A percentile compares a stretch with the other conserved stretches of the same genome.
Conservation (phyloP, 2,888 invertebrate genomes). For the Oligia latruncula region DNA sequence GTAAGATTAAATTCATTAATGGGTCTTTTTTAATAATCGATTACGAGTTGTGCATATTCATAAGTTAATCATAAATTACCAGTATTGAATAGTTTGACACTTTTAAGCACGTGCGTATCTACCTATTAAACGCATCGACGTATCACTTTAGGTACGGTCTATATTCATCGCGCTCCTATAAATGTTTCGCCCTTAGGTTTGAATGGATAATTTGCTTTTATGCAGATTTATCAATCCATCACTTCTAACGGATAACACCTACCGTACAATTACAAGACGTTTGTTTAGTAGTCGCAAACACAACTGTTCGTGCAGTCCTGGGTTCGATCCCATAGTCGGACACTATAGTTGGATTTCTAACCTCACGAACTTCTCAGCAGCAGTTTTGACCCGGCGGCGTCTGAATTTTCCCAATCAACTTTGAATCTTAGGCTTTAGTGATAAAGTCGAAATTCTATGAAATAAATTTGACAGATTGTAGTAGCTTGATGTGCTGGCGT, state of each 20-base stretch:
- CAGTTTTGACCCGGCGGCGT: not conserved
- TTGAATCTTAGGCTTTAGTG: too few species aligned
- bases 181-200: not conserved
- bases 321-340: not conserved
- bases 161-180: not conserved
- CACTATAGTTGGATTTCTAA: not conserved
- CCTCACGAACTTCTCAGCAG: not conserved
- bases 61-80: conserved; percentile 78
- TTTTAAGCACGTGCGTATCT: conserved; percentile 12
- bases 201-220: not conserved
- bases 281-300: not conserved
- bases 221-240: not conserved
- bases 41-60: conserved; percentile 83
- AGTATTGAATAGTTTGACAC: conserved; percentile 41
- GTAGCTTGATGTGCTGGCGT: too few species aligned
- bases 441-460: too few species aligned
- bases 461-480: too few species aligned
- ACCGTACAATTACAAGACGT: not conserved
- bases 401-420: too few species aligned
- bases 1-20: conserved; percentile 65
- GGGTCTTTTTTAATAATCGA: conserved; percentile 33
- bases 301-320: not conserved
- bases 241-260: not conserved
- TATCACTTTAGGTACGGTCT: not conserved
- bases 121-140: not conserved